Evolutionary conservation across 2,888 invertebrate species (phyloP).

Genomic region (Ischnus inquisitorius): DNA sequence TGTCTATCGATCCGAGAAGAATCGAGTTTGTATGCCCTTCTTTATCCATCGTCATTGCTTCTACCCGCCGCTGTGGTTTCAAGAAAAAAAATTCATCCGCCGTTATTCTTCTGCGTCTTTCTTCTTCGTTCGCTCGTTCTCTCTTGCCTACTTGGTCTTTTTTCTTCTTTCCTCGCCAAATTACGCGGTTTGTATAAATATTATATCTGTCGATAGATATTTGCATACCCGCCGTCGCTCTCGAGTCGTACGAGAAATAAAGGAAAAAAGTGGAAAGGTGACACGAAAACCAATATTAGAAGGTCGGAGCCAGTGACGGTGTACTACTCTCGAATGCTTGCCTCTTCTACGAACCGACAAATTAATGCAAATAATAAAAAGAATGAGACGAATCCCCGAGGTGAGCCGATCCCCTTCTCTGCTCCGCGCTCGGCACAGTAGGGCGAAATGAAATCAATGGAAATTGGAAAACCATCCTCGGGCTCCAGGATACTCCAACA

Average conservation of each 20-base stretch:
- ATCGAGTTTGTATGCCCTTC: constrained; percentile 9
- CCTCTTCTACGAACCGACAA: constrained; percentile 62
- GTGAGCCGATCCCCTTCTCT: background rate
- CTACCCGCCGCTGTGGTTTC: background rate
- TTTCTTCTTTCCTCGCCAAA: constrained; percentile 27
- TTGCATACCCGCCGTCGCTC: constrained; percentile 49
- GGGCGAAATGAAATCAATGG: constrained; percentile 53
- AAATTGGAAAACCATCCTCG: constrained; percentile 58
- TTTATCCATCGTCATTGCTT: background rate
- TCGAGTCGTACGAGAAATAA: constrained; percentile 11
- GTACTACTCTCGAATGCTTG: constrained; percentile 40
- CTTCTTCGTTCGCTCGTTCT: background rate
- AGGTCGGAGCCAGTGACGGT: constrained; percentile 42
- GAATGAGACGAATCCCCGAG: constrained; percentile 26
- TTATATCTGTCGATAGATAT: constrained; percentile 50
- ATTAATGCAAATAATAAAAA: constrained; percentile 61
- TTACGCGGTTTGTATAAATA: constrained; percentile 54
- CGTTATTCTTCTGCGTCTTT: background rate
- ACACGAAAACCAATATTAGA: constrained; percentile 59
- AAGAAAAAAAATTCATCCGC: background rate
- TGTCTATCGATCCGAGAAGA: constrained; percentile 52
- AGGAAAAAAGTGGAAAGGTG: constrained; percentile 10
- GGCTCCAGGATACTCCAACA: constrained; percentile 27
- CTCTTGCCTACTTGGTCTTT: background rate
- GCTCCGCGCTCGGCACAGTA: constrained; percentile 20